phyloP scores from a whole-genome alignment of 1,140 invertebrate species.

The Caerostris darwini region DNA sequence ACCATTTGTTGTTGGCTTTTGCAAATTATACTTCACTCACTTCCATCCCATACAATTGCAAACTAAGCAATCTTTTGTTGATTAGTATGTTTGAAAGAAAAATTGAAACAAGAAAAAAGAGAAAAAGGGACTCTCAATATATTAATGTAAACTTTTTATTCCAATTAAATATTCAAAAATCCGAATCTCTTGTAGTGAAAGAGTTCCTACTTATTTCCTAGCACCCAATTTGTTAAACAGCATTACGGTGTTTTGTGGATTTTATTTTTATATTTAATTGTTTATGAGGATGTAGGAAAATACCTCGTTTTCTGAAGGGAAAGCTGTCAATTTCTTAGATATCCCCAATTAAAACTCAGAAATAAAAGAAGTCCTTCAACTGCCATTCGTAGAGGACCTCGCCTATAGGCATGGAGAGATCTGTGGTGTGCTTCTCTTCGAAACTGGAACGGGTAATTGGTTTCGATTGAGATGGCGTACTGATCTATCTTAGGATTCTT shows the following conservation, averaged over 20 bases:
- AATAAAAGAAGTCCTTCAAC: not conserved
- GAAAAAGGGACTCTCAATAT: no score
- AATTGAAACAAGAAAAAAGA: no score
- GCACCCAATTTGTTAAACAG: no score
- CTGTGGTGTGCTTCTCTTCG: not conserved
- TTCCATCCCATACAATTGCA: no score
- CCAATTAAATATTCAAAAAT: no score
- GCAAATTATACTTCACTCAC: no score
- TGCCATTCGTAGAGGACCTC: not conserved
- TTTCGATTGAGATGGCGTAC: not conserved
- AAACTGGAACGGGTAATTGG: not conserved
- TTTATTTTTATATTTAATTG: not conserved
- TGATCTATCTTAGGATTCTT: not conserved
- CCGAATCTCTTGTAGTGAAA: no score
- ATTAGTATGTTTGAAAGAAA: no score
- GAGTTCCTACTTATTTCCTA: no score
- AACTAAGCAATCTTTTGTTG: no score
- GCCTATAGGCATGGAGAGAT: not conserved
- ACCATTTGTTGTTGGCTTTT: no score
- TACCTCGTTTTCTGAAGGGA: not conserved
- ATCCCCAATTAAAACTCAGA: not conserved
- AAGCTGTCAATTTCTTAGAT: not conserved
- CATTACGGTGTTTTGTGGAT: not conserved
- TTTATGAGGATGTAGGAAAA: not conserved
- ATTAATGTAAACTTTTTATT: no score